phyloP scores from a whole-genome alignment of 2,797 vertebrate genomes.

The Pelodytes ibericus region DNA sequence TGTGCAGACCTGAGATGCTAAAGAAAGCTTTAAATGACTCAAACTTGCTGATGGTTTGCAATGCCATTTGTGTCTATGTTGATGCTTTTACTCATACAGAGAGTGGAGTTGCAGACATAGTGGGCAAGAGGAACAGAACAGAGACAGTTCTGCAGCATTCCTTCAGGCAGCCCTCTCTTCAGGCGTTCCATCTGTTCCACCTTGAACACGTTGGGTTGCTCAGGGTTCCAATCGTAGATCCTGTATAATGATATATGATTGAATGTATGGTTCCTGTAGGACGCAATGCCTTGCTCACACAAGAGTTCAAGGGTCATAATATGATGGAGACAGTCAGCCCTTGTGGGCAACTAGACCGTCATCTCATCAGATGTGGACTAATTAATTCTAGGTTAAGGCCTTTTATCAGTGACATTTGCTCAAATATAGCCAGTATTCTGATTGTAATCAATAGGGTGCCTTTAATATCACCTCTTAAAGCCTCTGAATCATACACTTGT shows the following conservation, averaged over 20 bases:
- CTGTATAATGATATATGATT: conserved; percentile 64
- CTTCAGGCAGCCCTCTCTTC: conserved; percentile 84
- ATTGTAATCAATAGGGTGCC: no score
- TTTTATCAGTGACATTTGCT: no score
- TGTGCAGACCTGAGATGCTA: conserved; percentile 55
- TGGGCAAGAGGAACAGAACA: conserved; percentile 79
- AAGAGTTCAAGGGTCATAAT: no score
- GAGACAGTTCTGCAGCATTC: conserved; percentile 79
- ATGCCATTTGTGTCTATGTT: conserved; percentile 63
- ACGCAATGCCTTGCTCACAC: no score
- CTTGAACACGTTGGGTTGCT: conserved; percentile 91
- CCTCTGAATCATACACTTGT: no score
- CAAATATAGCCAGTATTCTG: no score
- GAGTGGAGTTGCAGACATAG: conserved; percentile 72
- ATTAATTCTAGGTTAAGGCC: no score
- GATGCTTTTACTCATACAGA: conserved; percentile 67
- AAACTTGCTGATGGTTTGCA: conserved; percentile 63
- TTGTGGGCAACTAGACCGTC: no score
- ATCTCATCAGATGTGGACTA: no score
- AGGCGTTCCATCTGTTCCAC: conserved; percentile 90
- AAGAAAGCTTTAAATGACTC: conserved; percentile 44
- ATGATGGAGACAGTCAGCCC: no score
- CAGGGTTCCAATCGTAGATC: conserved; percentile 88
- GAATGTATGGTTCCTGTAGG: no score
- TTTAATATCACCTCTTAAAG: no score